These are phyloP conservation scores for Protodeltote pygarga DNA, from an alignment of 2,888 invertebrate species.

Conservation along the genomic window DNA sequence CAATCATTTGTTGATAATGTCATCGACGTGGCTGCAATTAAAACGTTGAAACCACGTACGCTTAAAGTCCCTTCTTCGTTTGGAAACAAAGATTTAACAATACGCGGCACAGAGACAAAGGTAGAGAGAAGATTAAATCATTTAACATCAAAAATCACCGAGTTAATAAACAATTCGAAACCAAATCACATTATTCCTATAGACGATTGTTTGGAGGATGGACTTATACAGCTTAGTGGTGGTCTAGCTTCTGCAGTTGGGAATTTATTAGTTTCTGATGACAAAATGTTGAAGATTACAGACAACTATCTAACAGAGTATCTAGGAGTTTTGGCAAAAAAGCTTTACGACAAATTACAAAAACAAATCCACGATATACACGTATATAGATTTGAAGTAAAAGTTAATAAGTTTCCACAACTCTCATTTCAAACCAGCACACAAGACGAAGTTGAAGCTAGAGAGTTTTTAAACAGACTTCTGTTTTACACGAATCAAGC, in stretches of 20 bases:
- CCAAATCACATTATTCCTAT: constrained; percentile 3
- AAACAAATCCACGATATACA: background rate
- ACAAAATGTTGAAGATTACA: constrained; percentile 9
- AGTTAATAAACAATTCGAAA: background rate
- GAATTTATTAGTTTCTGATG: constrained; percentile 14
- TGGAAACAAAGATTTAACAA: constrained; percentile 34
- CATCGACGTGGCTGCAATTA: constrained; percentile 8
- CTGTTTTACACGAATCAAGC: constrained; percentile 24
- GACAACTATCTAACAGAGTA: background rate
- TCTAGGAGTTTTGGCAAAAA: background rate
- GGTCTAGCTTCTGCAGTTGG: constrained; percentile 18
- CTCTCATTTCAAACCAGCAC: too few species aligned
- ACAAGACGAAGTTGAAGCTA: background rate
- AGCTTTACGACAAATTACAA: background rate
- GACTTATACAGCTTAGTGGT: constrained; percentile 7
- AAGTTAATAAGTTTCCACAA: too few species aligned
- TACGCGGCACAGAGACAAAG: constrained; percentile 11
- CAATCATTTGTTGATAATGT: constrained; percentile 12
- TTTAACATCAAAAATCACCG: rapidly evolving
- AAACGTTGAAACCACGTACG: background rate
- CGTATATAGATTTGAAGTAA: too few species aligned
- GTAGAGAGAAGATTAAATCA: too few species aligned
- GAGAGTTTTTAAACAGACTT: constrained; percentile 16
- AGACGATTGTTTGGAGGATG: constrained; percentile 6
- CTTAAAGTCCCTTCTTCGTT: constrained; percentile 31